These are phyloP conservation scores for Sebastes reedi DNA, from an alignment of 2,797 vertebrate genomes.

Conservation along the genomic window DNA sequence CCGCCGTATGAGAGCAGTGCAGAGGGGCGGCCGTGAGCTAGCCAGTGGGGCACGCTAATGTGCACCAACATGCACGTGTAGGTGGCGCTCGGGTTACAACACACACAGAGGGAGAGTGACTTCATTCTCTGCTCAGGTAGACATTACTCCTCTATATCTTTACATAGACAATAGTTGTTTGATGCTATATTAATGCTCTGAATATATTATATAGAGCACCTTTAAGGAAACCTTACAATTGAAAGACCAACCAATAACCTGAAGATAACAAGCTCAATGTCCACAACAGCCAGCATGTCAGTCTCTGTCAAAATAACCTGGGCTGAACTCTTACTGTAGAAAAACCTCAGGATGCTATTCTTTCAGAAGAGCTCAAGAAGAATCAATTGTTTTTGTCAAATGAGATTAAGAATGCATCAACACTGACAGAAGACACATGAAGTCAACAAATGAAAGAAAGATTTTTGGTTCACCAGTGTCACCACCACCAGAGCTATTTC, in stretches of 20 bases:
- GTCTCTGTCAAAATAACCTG: background rate
- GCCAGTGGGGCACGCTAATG: too few relatives aligned
- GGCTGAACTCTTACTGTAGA: background rate
- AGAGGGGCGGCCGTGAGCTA: background rate
- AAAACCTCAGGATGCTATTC: background rate
- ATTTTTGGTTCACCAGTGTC: background rate
- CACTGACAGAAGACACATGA: background rate
- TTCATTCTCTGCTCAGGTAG: background rate
- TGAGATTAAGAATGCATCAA: background rate
- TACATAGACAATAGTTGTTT: background rate
- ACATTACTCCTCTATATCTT: background rate
- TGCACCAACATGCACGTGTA: too few relatives aligned
- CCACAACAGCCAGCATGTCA: background rate
- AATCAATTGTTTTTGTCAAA: background rate
- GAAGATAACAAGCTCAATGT: background rate
- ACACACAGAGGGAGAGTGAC: background rate
- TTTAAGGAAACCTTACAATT: background rate
- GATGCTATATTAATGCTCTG: background rate
- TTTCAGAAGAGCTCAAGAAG: background rate
- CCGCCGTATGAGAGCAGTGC: background rate
- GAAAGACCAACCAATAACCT: background rate
- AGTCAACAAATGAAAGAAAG: background rate
- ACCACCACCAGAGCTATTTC: background rate
- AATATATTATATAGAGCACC: background rate
- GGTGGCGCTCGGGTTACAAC: background rate